Percentiles rank a stretch among this genome's conserved stretches.
Evolutionary conservation across 2,888 invertebrate genomes (phyloP).

Genomic region (Synanthedon andrenaeformis): DNA sequence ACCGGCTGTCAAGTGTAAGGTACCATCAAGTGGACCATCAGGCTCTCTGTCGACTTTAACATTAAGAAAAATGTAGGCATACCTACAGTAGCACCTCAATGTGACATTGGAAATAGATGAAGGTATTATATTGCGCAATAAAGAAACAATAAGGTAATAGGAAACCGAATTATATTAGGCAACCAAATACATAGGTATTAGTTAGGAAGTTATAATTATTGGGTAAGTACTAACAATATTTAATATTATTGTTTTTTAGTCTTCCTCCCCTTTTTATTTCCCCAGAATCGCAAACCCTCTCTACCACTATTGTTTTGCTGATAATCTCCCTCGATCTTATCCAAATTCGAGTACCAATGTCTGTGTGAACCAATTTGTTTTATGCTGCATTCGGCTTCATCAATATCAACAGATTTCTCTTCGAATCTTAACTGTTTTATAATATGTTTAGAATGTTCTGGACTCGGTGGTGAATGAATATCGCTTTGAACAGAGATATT

Average conservation of each 20-base stretch:
- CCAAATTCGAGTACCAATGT: slow-evolving; percentile 10
- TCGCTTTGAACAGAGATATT: slow-evolving; percentile 2
- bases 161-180: too few relatives aligned
- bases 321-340: slow-evolving; percentile 14
- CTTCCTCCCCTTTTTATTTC: slow-evolving; percentile 15
- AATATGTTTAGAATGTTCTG: slow-evolving; percentile 4
- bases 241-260: slow-evolving; percentile 15
- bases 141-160: too few relatives aligned
- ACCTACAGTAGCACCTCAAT: too few relatives aligned
- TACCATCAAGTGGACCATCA: too few relatives aligned
- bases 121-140: too few relatives aligned
- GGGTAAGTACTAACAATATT: too few relatives aligned
- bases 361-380: neutral
- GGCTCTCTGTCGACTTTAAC: too few relatives aligned
- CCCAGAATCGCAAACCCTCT: slow-evolving; percentile 38
- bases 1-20: too few relatives aligned
- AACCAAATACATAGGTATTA: too few relatives aligned
- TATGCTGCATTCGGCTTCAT: neutral
- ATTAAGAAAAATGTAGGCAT: too few relatives aligned
- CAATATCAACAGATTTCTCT: slow-evolving; percentile 16
- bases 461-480: slow-evolving; percentile 5
- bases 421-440: slow-evolving; percentile 40
- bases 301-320: slow-evolving; percentile 16
- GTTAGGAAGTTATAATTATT: too few relatives aligned
- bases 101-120: too few relatives aligned